These are phyloP conservation scores for Orbicella faveolata DNA, from an alignment of 64 coral and sea anemone genomes.

Conservation along the genomic window DNA sequence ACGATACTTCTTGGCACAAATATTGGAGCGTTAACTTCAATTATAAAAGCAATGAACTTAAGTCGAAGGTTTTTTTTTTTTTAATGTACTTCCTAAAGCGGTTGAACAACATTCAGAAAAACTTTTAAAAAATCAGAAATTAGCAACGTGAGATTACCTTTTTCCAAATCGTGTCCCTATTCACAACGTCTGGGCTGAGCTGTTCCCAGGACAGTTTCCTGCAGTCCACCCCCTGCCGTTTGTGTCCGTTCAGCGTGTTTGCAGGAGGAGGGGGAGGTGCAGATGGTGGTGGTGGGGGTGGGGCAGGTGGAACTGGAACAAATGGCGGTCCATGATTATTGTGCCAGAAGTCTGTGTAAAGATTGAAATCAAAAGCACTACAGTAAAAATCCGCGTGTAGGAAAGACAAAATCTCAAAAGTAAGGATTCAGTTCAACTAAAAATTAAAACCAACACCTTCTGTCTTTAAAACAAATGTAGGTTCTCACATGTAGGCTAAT, in stretches of 20 bases:
- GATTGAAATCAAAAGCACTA: background rate
- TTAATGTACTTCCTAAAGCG: too few relatives aligned
- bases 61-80: too few relatives aligned
- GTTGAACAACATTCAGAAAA: too few relatives aligned
- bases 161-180: conserved; percentile 29
- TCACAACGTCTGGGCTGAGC: conserved; percentile 26
- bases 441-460: too few relatives aligned
- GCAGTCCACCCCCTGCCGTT: conserved; percentile 9
- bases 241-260: conserved; percentile 22
- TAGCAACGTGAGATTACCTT: background rate
- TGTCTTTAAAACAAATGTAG: too few relatives aligned
- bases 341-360: background rate
- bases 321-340: background rate
- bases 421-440: too few relatives aligned
- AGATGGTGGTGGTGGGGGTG: conserved; percentile 14
- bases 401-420: too few relatives aligned
- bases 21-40: too few relatives aligned
- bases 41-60: too few relatives aligned
- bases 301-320: background rate
- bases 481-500: too few relatives aligned
- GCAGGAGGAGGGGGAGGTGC: conserved; percentile 24
- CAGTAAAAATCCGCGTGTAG: too few relatives aligned
- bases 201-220: conserved; percentile 35
- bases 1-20: too few relatives aligned
- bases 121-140: background rate